Evolutionary conservation across 1,140 invertebrate species (phyloP).

Genomic region (Trypoxylus dichotomus): DNA sequence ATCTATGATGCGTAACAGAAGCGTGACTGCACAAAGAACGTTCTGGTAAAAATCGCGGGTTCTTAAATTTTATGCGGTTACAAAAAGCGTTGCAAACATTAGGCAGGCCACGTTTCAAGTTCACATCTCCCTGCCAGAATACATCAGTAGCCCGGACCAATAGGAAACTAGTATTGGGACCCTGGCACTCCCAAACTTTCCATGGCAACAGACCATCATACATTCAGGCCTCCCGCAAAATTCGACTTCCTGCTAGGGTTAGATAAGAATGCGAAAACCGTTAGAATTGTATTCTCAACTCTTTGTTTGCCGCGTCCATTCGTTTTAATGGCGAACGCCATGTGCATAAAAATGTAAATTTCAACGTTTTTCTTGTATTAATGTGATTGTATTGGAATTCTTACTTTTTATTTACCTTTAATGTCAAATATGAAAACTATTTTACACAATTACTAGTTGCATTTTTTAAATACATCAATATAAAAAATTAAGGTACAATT

Average conservation of each 20-base stretch:
- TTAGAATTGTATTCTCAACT: constrained; percentile 20
- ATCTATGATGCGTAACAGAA: neutral
- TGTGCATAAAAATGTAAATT: neutral
- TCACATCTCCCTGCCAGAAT: constrained; percentile 18
- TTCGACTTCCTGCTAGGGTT: constrained; percentile 32
- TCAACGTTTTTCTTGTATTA: neutral
- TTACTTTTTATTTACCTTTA: too few species aligned
- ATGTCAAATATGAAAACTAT: too few species aligned
- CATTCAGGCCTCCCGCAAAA: constrained; percentile 30
- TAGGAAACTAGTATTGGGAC: constrained; percentile 29
- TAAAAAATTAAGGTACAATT: too few species aligned
- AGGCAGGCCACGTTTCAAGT: constrained; percentile 3
- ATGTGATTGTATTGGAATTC: neutral
- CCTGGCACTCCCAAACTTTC: constrained; percentile 40
- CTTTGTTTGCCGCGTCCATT: constrained; percentile 4
- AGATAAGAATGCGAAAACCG: constrained; percentile 34
- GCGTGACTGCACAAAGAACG: neutral
- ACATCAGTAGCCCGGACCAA: constrained; percentile 33
- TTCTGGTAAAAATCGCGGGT: constrained; percentile 19
- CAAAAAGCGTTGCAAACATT: constrained; percentile 20
- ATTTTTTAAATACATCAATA: too few species aligned
- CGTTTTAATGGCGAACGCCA: neutral
- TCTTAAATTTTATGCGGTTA: neutral
- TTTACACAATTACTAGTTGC: too few species aligned
- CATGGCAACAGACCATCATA: constrained; percentile 37